Evolutionary conservation across 2,797 vertebrate species (phyloP), one percentile per base, ranked within the genome.

Genomic region (Otolemur crassicaudatus): DNA sequence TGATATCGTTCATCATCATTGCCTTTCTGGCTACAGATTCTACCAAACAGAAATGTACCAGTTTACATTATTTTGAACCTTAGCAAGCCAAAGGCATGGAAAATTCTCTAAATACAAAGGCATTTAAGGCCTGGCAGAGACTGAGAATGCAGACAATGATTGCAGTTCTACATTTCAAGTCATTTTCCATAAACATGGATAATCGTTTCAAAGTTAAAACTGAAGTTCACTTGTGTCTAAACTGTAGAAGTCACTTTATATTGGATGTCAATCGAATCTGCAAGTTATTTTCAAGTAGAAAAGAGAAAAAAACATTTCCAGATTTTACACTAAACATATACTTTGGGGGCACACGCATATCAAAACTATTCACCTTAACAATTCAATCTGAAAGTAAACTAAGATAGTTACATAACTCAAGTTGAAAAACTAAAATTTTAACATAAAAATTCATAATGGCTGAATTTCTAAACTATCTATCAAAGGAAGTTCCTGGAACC

Each of bases 41-140:
- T 93, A 95, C 19, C 43, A 87, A 93, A 95, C 84, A 92, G 94
- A 79, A 95, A 83, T 88, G n/a, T 72, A 90, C 40, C 17, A 25
- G 31, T 88, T 97, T 96, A 92, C 53, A 92, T 92, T 90, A 93
- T 79, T 91, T 85, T 94, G 83, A 96, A 87, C 73, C 81, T 92
- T 93, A 79, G 90, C 90, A 96, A 93, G 85, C 63, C 63, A 94
- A 95, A 95, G 67, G 61, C 90, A 97, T 87, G 87, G 87, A 96
- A 93, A 98, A 82, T 93, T 92, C 34, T 96, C 77, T 94, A 72
- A 96, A 91, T 82, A 67, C 96, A 93, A 90, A 94, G 31, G 77
- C 73, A 87, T 85, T 95, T 92, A 73, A 73, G 53, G 69, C n/a
- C 73, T 96, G 82, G 73, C 11, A 79, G 94, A 94, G 29, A 34